Conservation (phyloP, 2,888 invertebrate species). For the Helleia helle region DNA sequence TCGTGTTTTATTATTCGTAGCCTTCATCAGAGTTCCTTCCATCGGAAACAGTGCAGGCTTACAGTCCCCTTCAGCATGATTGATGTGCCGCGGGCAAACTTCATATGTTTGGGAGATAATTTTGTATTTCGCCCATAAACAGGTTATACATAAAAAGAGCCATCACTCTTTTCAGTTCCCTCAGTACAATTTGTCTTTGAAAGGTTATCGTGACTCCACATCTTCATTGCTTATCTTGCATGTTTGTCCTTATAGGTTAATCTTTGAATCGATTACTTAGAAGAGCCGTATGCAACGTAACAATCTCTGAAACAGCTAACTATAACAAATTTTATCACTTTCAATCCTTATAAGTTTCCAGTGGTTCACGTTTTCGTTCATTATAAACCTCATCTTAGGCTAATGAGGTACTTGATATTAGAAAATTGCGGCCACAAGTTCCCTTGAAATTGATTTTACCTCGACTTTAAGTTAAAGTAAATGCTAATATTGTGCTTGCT, state of each 20-base stretch:
- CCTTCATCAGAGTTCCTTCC: conserved; percentile 62
- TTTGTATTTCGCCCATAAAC: conserved; percentile 71
- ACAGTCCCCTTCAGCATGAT: conserved; percentile 61
- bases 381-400: conserved; percentile 5
- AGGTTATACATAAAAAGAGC: conserved; percentile 68
- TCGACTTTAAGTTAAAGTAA: conserved; percentile 1
- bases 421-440: conserved; percentile 1
- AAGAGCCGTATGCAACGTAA: background rate
- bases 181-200: conserved; percentile 33
- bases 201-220: conserved; percentile 46
- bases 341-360: conserved; percentile 5
- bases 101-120: conserved; percentile 72
- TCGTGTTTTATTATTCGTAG: conserved; percentile 67
- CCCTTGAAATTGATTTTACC: conserved; percentile 7
- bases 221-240: conserved; percentile 40
- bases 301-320: background rate
- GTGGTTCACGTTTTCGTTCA: conserved; percentile 1
- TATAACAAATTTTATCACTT: conserved; percentile 1
- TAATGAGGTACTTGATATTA: conserved; percentile 9
- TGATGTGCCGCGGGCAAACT: conserved; percentile 64
- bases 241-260: conserved; percentile 20
- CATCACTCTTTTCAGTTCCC: conserved; percentile 41
- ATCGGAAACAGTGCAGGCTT: conserved; percentile 56
- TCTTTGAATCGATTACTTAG: conserved; percentile 8
- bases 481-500: background rate